These are phyloP conservation scores for Rugalucina vietnamica DNA, from an alignment of 2,888 invertebrate genomes.

Conservation along the genomic window DNA sequence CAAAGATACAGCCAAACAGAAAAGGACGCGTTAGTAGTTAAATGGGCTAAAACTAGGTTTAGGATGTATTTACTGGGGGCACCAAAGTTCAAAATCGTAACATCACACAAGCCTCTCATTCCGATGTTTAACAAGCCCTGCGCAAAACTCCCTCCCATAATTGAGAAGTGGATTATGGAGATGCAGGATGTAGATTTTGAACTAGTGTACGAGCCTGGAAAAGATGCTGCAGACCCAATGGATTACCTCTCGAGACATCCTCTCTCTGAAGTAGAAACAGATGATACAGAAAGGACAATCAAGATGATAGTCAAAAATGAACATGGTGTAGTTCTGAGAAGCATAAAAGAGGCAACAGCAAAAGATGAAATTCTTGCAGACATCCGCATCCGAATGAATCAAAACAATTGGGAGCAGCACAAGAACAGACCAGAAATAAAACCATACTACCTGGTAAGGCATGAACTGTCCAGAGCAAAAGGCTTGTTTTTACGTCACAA, in stretches of 20 bases:
- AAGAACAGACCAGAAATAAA: not conserved
- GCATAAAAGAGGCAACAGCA: not conserved
- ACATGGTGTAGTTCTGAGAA: slow-evolving; percentile 3
- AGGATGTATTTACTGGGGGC: slow-evolving; percentile 26
- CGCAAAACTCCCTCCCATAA: slow-evolving; percentile 38
- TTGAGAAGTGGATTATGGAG: slow-evolving; percentile 40
- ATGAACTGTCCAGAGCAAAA: slow-evolving; percentile 18
- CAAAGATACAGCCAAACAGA: slow-evolving; percentile 40
- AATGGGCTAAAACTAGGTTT: slow-evolving; percentile 29
- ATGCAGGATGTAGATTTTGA: slow-evolving; percentile 38
- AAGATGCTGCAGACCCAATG: slow-evolving; percentile 33
- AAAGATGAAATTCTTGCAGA: slow-evolving; percentile 6
- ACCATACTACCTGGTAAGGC: slow-evolving; percentile 19
- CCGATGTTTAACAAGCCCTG: slow-evolving; percentile 38
- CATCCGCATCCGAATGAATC: not conserved
- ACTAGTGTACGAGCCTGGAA: slow-evolving; percentile 34
- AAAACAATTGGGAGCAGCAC: slow-evolving; percentile 17
- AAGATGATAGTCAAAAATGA: slow-evolving; percentile 27
- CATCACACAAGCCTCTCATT: too few species aligned
- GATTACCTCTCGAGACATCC: slow-evolving; percentile 29
- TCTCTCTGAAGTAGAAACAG: slow-evolving; percentile 8
- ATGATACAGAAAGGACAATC: slow-evolving; percentile 26
- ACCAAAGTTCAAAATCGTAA: slow-evolving; percentile 46
- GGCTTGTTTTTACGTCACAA: slow-evolving; percentile 21
- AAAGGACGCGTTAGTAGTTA: slow-evolving; percentile 31